A percentile compares a stretch with the other conserved stretches of the same genome.
Evolutionary conservation across 2,113 vertebrate genomes (phyloP).

Genomic region (Gila orcuttii): DNA sequence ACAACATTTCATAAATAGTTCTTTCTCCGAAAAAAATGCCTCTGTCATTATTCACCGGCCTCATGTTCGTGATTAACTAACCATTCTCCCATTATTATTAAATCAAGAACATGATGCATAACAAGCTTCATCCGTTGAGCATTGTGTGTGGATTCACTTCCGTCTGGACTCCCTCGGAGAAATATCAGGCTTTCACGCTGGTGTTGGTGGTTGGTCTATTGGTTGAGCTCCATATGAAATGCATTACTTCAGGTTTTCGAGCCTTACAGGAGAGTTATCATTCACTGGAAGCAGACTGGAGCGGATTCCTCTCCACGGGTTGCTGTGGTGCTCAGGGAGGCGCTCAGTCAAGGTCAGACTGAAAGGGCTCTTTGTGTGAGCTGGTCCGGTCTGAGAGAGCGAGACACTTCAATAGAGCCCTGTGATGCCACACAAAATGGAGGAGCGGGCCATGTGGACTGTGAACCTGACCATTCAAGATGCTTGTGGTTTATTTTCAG

Average conservation of each 20-base stretch:
- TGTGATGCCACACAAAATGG: slow-evolving; percentile 63
- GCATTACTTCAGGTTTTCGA: slow-evolving; percentile 53
- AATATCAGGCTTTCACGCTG: neutral
- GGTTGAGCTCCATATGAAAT: slow-evolving; percentile 29
- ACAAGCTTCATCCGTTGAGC: slow-evolving; percentile 2
- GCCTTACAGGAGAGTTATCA: slow-evolving; percentile 66
- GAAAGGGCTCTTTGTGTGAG: slow-evolving; percentile 77
- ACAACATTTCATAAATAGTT: neutral
- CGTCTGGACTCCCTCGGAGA: slow-evolving; percentile 24
- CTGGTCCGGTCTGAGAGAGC: slow-evolving; percentile 61
- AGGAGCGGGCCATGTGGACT: slow-evolving; percentile 35
- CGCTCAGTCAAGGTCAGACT: slow-evolving; percentile 76
- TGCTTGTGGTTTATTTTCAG: slow-evolving; percentile 8
- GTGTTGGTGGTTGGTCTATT: slow-evolving; percentile 30
- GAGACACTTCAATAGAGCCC: slow-evolving; percentile 57
- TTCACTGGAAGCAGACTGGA: slow-evolving; percentile 56
- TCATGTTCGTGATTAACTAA: slow-evolving; percentile 41
- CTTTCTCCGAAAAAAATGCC: slow-evolving; percentile 10
- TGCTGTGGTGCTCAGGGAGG: slow-evolving; percentile 76
- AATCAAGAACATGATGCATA: slow-evolving; percentile 41
- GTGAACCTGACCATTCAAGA: neutral
- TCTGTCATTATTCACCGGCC: slow-evolving; percentile 36
- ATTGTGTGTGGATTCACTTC: slow-evolving; percentile 28
- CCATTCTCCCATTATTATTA: slow-evolving; percentile 44
- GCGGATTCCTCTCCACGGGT: slow-evolving; percentile 71